Percentiles rank a stretch among this genome's conserved stretches.
Conservation (phyloP, 2,113 vertebrate species). For the Oreochromis aureus region DNA sequence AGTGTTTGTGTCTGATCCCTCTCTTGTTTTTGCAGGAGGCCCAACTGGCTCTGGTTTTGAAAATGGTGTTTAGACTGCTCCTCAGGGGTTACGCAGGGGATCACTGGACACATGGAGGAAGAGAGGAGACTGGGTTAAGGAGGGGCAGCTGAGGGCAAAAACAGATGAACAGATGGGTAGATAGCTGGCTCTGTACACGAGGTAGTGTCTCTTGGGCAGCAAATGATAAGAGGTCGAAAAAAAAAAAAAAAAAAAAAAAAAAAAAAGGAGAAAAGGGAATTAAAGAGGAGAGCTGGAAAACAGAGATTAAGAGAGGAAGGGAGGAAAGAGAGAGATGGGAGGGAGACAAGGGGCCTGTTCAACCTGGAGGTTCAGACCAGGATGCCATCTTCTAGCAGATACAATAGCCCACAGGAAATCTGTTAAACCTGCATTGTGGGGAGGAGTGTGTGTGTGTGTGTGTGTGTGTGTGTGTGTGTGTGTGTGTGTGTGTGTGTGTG, state of each 20-base stretch:
- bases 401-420: constrained; percentile 72
- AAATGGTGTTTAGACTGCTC: constrained; percentile 43
- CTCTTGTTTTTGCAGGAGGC: constrained; percentile 49
- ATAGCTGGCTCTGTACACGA: neutral
- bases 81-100: constrained; percentile 6
- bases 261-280: neutral
- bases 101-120: constrained; percentile 25
- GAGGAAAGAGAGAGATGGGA: neutral
- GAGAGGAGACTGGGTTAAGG: neutral
- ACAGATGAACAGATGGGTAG: constrained; percentile 17
- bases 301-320: neutral
- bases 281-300: neutral
- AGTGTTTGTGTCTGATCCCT: constrained; percentile 43
- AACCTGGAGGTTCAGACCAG: constrained; percentile 34
- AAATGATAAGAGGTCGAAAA: neutral
- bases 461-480: neutral
- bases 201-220: neutral
- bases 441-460: neutral
- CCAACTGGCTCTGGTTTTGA: constrained; percentile 13
- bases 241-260: neutral
- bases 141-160: neutral
- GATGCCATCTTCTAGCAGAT: constrained; percentile 63
- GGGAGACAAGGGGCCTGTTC: constrained; percentile 23
- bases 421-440: constrained; percentile 59
- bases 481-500: neutral